These are phyloP conservation scores for Rhaphigaster nebulosa DNA, from an alignment of 2,888 invertebrate species.

Conservation along the genomic window DNA sequence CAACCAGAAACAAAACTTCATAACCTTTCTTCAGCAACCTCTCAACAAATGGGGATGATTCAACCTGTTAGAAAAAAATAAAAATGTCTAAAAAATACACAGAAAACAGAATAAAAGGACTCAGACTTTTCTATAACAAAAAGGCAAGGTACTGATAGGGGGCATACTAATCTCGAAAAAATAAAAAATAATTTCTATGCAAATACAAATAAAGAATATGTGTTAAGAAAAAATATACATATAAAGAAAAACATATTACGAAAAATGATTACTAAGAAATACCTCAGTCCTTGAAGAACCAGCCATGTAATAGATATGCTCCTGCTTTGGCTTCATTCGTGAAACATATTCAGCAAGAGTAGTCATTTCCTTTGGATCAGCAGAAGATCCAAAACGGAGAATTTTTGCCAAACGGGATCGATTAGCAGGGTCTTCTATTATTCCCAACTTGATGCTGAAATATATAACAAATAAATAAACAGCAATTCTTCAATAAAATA, in stretches of 20 bases:
- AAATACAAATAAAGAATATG: neutral
- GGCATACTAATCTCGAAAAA: neutral
- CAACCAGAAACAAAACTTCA: slow-evolving; percentile 93
- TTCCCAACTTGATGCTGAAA: slow-evolving; percentile 88
- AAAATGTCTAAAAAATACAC: neutral
- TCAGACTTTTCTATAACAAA: neutral
- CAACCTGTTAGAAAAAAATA: slow-evolving; percentile 72
- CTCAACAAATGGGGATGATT: slow-evolving; percentile 95
- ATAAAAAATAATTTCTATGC: neutral
- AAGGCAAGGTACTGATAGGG: neutral
- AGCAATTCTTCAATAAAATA: neutral
- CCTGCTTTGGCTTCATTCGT: slow-evolving; percentile 95
- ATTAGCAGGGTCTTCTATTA: slow-evolving; percentile 98
- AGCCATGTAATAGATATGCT: slow-evolving; percentile 96
- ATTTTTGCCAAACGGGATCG: slow-evolving; percentile 95
- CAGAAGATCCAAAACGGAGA: slow-evolving; percentile 86
- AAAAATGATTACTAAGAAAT: too few relatives aligned
- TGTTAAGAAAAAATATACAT: too few relatives aligned
- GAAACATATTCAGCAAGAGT: slow-evolving; percentile 90
- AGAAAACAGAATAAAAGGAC: neutral
- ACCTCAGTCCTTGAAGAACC: slow-evolving; percentile 87
- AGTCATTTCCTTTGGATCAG: slow-evolving; percentile 73
- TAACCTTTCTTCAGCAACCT: slow-evolving; percentile 91
- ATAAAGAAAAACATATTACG: too few relatives aligned
- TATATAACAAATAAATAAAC: slow-evolving; percentile 60